Conservation (phyloP, 2,113 vertebrate genomes). For the Pituophis catenifer region DNA sequence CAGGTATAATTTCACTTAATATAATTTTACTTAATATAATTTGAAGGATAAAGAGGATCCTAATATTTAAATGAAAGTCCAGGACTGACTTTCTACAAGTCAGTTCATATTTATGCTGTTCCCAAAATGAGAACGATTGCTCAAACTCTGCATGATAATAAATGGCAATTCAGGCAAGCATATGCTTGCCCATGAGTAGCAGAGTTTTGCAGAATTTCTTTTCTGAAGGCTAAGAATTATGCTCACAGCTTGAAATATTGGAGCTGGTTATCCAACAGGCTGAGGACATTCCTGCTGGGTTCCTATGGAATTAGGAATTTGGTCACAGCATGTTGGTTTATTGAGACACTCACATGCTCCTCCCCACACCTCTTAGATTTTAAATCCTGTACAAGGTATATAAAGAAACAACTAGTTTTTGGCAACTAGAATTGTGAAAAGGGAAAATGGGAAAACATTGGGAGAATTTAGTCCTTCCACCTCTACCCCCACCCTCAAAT, state of each 20-base stretch:
- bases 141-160: slow-evolving; percentile 18
- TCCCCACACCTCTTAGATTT: neutral
- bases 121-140: slow-evolving; percentile 42
- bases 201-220: slow-evolving; percentile 37
- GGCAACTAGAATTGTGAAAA: neutral
- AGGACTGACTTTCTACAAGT: slow-evolving; percentile 16
- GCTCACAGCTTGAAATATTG: slow-evolving; percentile 42
- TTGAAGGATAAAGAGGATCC: neutral
- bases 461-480: neutral
- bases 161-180: slow-evolving; percentile 22
- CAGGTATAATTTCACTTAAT: neutral
- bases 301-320: slow-evolving; percentile 37
- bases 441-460: neutral
- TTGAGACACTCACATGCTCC: neutral
- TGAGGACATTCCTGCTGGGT: slow-evolving; percentile 18
- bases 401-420: neutral
- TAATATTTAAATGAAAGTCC: neutral
- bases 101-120: neutral
- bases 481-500: neutral
- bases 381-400: slow-evolving; percentile 16
- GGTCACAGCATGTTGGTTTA: slow-evolving; percentile 42
- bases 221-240: slow-evolving; percentile 31
- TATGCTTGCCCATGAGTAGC: slow-evolving; percentile 37
- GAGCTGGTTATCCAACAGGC: slow-evolving; percentile 37
- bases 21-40: neutral